Conservation (phyloP, 2,113 vertebrate genomes). For the Psilopsiagon aurifrons region DNA sequence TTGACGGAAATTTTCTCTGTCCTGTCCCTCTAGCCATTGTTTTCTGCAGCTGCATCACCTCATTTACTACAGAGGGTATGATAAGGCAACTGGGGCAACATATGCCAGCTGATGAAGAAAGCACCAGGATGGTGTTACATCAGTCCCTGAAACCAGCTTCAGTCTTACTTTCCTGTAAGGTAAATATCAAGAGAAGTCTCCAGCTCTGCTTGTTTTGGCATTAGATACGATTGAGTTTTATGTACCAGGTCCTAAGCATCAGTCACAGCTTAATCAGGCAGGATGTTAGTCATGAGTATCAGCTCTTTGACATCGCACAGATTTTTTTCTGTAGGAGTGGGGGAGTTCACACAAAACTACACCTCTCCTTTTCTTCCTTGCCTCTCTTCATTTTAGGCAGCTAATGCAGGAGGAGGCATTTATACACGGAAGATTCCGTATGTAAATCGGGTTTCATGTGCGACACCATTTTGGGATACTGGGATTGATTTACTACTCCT, state of each 20-base stretch:
- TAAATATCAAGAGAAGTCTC: not conserved
- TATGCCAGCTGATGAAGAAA: not conserved
- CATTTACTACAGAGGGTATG: not conserved
- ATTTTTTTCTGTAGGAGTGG: not conserved
- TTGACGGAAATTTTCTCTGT: not conserved
- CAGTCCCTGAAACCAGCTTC: not conserved
- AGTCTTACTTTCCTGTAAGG: not conserved
- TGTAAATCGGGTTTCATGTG: constrained; percentile 57
- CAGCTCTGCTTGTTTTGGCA: not conserved
- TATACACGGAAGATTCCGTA: constrained; percentile 50
- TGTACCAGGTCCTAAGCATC: not conserved
- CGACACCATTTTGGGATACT: constrained; percentile 49
- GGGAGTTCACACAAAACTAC: not conserved
- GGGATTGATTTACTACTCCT: constrained; percentile 46
- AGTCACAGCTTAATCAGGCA: not conserved
- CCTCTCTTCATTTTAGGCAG: constrained; percentile 53
- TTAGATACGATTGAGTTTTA: not conserved
- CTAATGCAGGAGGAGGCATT: constrained; percentile 63
- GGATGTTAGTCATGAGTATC: rapidly evolving
- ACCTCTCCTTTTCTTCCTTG: not conserved
- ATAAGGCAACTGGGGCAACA: rapidly evolving
- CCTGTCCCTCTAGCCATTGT: too few relatives aligned
- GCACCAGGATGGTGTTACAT: not conserved
- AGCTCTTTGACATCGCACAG: not conserved
- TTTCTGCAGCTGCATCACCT: not conserved